Base-by-base conservation (phyloP, 2,888 invertebrate species). In the Aporophyla lueneburgensis region DNA sequence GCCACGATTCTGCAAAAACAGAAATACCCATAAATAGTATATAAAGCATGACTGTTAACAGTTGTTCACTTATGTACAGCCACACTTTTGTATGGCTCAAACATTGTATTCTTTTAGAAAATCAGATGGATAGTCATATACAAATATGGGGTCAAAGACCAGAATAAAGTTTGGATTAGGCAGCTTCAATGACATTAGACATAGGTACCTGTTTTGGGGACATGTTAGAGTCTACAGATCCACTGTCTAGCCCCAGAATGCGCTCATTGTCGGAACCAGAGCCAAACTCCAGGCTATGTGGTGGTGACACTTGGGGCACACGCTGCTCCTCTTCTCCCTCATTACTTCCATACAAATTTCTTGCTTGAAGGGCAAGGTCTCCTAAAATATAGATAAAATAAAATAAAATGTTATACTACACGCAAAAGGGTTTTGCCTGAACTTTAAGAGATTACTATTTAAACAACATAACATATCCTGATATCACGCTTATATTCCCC, bases 201-300 rank as follows among this genome's bases (percentile, higher is more conserved):
- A 88, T 91, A 2, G 33, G 33, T 33, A 97, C 97, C 97, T 98
- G 98, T 95, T 98, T 98, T 93, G 98, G 98, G 85, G 98, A 98
- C 96, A 98, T 98, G 94, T 98, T 98, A 66, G 98, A 97, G 93
- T 98, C 97, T 91, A 98, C 96, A 90, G 97, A 97, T 92, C 98
- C 98, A 89, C 98, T 98, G 96, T 99, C 98, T 90, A 99, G 98
- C 84, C 98, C 98, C 91, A 98, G 95, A 92, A 99, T 98, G 92
- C 98, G 98, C 96, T 99, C 99, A 92, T 98, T 98, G 91, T 98
- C 98, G 90, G 97, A 97, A 84, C 98, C 96, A 79, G 96, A 95
- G 4, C 96, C 98, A 97, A 98, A 98, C 83, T 97, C 98, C 88
- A 98, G 97, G 91, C 98, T 98, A 90, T 97, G 97, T 0, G 98